Percentiles rank a stretch among this genome's conserved stretches.
Conservation (phyloP, 2,888 invertebrate species). For the Leptarthrus brevirostris region DNA sequence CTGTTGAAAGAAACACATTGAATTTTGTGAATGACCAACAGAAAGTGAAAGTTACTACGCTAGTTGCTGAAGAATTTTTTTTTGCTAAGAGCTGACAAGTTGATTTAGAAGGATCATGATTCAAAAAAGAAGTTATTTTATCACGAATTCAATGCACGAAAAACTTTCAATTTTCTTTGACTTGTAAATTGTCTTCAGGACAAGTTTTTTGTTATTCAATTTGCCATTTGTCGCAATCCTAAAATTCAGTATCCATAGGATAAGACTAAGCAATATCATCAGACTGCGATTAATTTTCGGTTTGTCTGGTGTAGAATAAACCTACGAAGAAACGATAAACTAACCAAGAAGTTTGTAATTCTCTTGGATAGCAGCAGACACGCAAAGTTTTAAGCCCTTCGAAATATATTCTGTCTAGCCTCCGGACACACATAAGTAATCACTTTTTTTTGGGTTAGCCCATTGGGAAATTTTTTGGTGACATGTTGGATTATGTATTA, state of each 20-base stretch:
- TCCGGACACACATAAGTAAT: too few relatives aligned
- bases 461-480: too few relatives aligned
- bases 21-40: slow-evolving; percentile 30
- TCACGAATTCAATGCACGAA: slow-evolving; percentile 33
- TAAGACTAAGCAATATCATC: slow-evolving; percentile 18
- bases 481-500: too few relatives aligned
- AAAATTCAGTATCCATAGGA: too few relatives aligned
- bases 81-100: slow-evolving; percentile 11
- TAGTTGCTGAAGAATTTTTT: not conserved
- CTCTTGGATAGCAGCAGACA: not conserved
- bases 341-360: not conserved
- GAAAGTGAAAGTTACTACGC: slow-evolving; percentile 29
- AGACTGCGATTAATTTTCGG: slow-evolving; percentile 23
- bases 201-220: too few relatives aligned
- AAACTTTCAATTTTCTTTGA: slow-evolving; percentile 37
- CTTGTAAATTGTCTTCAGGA: slow-evolving; percentile 16
- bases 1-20: slow-evolving; percentile 15
- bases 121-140: slow-evolving; percentile 2
- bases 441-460: too few relatives aligned
- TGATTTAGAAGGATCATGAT: slow-evolving; percentile 19
- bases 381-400: slow-evolving; percentile 28
- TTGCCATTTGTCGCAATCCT: too few relatives aligned
- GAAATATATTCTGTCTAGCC: slow-evolving; percentile 25
- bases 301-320: slow-evolving; percentile 15
- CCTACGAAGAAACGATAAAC: not conserved